Evolutionary conservation across 2,888 invertebrate genomes (phyloP).

Genomic region (Diaprepes abbreviatus): DNA sequence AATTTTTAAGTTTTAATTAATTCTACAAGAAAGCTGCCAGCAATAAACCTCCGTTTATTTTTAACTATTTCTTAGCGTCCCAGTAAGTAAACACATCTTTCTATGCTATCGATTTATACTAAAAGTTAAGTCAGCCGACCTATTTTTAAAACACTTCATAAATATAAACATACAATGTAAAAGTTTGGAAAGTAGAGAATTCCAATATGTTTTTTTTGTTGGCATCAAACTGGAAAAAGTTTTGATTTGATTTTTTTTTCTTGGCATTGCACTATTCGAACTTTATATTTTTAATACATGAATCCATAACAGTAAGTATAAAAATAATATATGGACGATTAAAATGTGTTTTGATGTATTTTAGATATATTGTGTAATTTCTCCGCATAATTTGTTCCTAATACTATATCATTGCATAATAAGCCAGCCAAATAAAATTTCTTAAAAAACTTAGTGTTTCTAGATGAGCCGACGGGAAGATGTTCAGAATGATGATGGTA

Average conservation of each 20-base stretch:
- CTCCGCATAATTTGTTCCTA: no score
- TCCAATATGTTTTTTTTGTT: not conserved
- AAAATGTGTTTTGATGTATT: no score
- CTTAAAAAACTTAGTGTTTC: no score
- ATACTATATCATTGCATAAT: no score
- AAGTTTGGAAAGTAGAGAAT: not conserved
- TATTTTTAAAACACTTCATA: slow-evolving; percentile 4
- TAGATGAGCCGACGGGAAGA: no score
- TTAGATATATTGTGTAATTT: no score
- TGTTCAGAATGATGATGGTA: no score
- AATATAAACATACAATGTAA: not conserved
- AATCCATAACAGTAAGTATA: not conserved
- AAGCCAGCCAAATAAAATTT: no score
- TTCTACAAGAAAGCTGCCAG: no score
- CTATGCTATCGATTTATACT: not conserved
- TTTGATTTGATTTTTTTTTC: slow-evolving; percentile 2
- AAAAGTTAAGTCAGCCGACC: not conserved
- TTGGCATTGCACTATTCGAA: not conserved
- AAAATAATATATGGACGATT: slow-evolving; percentile 5
- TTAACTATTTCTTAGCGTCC: no score
- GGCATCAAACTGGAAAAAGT: not conserved
- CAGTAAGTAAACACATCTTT: not conserved
- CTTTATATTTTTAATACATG: not conserved
- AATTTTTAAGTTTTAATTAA: no score
- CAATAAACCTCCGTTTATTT: no score